Base-by-base conservation (phyloP, 2,888 invertebrate genomes). In the Dicycla oo region DNA sequence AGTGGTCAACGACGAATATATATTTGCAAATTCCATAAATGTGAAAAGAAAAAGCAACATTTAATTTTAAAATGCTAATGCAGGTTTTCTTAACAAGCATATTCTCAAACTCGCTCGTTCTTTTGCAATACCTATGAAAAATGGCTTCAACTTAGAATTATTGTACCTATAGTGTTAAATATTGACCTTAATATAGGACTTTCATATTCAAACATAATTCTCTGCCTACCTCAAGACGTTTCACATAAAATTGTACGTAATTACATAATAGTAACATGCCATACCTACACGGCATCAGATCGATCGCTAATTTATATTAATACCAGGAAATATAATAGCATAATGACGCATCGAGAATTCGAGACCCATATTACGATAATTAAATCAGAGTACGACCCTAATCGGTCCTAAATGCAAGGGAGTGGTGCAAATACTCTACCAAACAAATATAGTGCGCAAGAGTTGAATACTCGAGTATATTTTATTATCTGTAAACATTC, bases 391-490 rank as follows among this genome's bases (percentile, higher is more conserved):
- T 74, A 62, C 73, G 81, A 86, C 81, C 86, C 83, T 86, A 82
- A 83, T 73, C 58, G 70, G 64, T 75, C 85, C 82, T 84, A 84
- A 87, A 88, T 87, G 84, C 85, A 87, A 85, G 88, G 87, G 85
- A 86, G 82, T 81, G 79, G 88, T 88, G 87, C 90, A 89, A 90
- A 91, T 89, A 91, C 89, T 89, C 88, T 86, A 86, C 89, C 88
- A 88, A 88, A 90, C 91, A 90, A 90, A 90, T 94, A 93, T 93
- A 93, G 92, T 94, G 93, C 93, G 92, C 92, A 90, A 84, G 93
- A 93, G 94, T 94, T 93, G 93, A 94, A 94, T 89, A 93, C 92
- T 93, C 94, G 94, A 91, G 90, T 92, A 93, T 93, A 92, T 93
- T 92, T 93, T 92, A 93, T 93, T 93, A 93, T 94, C 94, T 93